phyloP scores from a whole-genome alignment of 2,888 invertebrate species.

The Drosophila cognata region DNA sequence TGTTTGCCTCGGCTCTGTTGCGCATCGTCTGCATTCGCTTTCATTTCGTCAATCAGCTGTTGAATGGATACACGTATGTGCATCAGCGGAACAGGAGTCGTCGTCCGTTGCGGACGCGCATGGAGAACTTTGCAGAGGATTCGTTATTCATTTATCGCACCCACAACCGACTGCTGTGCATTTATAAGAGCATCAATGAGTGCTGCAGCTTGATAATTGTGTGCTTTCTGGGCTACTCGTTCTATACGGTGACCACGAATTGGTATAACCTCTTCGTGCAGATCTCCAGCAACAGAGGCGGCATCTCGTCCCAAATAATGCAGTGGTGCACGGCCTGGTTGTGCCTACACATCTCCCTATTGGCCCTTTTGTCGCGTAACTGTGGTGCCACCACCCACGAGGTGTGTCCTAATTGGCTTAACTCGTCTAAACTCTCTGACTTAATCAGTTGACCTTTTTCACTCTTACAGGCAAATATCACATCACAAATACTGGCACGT shows the following conservation, averaged over 20 bases:
- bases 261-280: constrained; percentile 83
- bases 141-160: constrained; percentile 81
- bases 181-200: constrained; percentile 81
- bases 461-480: constrained; percentile 81
- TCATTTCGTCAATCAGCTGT: constrained; percentile 75
- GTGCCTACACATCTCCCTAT: constrained; percentile 68
- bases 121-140: constrained; percentile 78
- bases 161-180: constrained; percentile 80
- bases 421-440: neutral
- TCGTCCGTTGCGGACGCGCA: constrained; percentile 29
- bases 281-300: constrained; percentile 73
- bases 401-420: constrained; percentile 60
- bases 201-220: constrained; percentile 81
- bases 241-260: constrained; percentile 83
- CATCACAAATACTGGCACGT: constrained; percentile 82
- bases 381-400: constrained; percentile 80
- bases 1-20: constrained; percentile 76
- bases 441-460: constrained; percentile 9
- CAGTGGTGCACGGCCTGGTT: constrained; percentile 79
- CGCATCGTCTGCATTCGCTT: constrained; percentile 80
- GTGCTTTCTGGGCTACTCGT: constrained; percentile 82
- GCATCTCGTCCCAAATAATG: constrained; percentile 69
- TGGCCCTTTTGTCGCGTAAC: constrained; percentile 74
- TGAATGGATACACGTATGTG: constrained; percentile 77
- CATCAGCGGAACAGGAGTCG: constrained; percentile 50